Evolutionary conservation across 2,113 vertebrate genomes (phyloP), one percentile per base, ranked within the genome.

Genomic region (Maccullochella peelii): DNA sequence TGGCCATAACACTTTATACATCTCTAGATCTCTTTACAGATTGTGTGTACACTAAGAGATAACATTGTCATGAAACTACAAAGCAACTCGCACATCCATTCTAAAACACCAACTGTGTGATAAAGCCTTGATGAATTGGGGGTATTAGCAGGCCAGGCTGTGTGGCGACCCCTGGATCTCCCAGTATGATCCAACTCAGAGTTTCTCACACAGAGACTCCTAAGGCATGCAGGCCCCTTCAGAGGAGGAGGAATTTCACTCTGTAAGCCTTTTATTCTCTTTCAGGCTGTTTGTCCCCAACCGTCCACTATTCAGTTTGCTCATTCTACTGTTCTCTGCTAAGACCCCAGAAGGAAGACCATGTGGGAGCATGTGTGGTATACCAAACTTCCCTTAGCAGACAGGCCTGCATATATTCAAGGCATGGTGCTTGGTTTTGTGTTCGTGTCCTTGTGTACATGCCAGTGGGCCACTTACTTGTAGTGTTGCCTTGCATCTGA

Each of bases 401-500:
- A 82, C 30, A 63, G 20, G 73, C 61, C 82, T 50, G 58, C 59
- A 82, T 9, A 66, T 27, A 74, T 77, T 62, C 59, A 67, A 76
- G 36, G 81, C 27, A 44, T 2, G 6, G 44, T 30, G 30, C 59
- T 69, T n/a, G 55, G 50, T 38, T 76, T 66, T n/a, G 52, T 75
- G 69, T 71, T 63, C 54, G 68, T 55, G 59, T 52, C 11, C 23
- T 50, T 59, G 73, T 36, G 73, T 79, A 74, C 14, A 8, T 77
- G 58, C 67, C 58, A 73, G 58, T 58, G 52, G 18, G 50, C 9
- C 58, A 97, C 98, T 99, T 96, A 99, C 98, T 98, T 91, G 98
- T 99, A 9, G 97, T 97, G 92, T 97, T 99, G 94, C 98, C 98
- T 93, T 99, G 98, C 98, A 99, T 99, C 94, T 99, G 98, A 91